Conservation (phyloP, 2,888 invertebrate genomes). For the Hydrotaea cyrtoneurina region DNA sequence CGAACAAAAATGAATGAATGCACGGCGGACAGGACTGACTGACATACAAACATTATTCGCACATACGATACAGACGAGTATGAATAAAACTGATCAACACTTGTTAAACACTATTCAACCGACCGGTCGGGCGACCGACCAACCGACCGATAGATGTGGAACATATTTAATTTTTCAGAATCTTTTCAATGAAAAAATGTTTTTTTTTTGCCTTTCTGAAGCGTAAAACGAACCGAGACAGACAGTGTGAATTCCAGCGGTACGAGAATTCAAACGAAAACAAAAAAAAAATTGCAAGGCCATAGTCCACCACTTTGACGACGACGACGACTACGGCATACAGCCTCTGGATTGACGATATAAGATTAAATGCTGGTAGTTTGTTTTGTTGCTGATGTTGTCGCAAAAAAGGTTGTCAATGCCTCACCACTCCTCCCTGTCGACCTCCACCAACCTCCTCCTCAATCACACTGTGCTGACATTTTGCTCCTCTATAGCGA, state of each 20-base stretch:
- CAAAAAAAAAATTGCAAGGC: constrained; percentile 57
- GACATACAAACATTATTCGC: constrained; percentile 33
- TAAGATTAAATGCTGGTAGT: constrained; percentile 49
- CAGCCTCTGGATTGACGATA: constrained; percentile 41
- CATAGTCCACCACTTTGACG: constrained; percentile 35
- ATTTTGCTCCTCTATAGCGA: constrained; percentile 28
- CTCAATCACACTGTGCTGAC: not conserved
- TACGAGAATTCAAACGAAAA: constrained; percentile 22
- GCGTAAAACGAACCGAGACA: constrained; percentile 34
- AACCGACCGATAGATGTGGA: constrained; percentile 49
- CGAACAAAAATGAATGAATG: constrained; percentile 16
- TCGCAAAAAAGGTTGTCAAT: constrained; percentile 25
- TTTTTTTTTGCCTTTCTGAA: not conserved
- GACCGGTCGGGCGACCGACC: not conserved
- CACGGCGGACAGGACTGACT: not conserved
- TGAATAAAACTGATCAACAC: constrained; percentile 36
- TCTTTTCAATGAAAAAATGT: constrained; percentile 51
- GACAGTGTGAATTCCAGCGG: constrained; percentile 33
- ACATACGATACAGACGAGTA: constrained; percentile 9
- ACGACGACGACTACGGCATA: constrained; percentile 19
- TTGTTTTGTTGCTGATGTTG: not conserved
- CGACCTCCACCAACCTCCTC: constrained; percentile 9
- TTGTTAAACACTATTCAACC: constrained; percentile 30
- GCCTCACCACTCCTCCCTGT: constrained; percentile 2
- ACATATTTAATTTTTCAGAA: constrained; percentile 67